Evolutionary conservation across 2,888 invertebrate genomes (phyloP).

Genomic region (Yponomeuta plumbellus): DNA sequence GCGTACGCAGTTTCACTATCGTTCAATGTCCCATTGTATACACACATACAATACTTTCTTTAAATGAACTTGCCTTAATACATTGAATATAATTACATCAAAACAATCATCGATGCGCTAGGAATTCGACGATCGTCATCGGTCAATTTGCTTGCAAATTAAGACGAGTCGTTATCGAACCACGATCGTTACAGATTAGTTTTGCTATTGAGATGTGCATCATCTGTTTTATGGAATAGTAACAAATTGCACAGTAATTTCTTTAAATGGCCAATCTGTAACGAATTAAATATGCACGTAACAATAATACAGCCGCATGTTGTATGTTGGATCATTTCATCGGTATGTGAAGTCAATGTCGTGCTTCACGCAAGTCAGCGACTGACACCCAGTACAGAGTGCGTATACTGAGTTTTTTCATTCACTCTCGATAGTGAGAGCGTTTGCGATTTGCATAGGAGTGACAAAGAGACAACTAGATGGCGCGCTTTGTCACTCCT

Average conservation of each 20-base stretch:
- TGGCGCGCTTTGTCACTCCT: no score
- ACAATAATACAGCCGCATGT: not conserved
- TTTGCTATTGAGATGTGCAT: not conserved
- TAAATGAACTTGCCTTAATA: slow-evolving; percentile 48
- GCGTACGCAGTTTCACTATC: slow-evolving; percentile 64
- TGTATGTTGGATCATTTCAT: slow-evolving; percentile 2
- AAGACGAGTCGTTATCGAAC: not conserved
- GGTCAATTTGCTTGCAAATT: slow-evolving; percentile 10
- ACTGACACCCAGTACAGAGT: slow-evolving; percentile 39
- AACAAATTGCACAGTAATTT: not conserved
- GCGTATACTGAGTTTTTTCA: no score
- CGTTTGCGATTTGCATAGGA: no score
- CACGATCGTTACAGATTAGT: not conserved
- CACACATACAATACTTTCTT: slow-evolving; percentile 62
- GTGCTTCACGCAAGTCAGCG: slow-evolving; percentile 6
- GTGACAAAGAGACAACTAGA: no score
- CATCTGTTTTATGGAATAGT: not conserved
- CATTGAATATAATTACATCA: slow-evolving; percentile 37
- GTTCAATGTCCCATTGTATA: slow-evolving; percentile 59
- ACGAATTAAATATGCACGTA: not conserved
- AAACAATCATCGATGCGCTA: slow-evolving; percentile 26
- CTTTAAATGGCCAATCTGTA: not conserved
- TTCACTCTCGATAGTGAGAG: no score
- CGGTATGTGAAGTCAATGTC: slow-evolving; percentile 15
- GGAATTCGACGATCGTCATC: slow-evolving; percentile 8